Evolutionary conservation across 2,797 vertebrate genomes (phyloP).

Genomic region (Rhynchonycteris naso): DNA sequence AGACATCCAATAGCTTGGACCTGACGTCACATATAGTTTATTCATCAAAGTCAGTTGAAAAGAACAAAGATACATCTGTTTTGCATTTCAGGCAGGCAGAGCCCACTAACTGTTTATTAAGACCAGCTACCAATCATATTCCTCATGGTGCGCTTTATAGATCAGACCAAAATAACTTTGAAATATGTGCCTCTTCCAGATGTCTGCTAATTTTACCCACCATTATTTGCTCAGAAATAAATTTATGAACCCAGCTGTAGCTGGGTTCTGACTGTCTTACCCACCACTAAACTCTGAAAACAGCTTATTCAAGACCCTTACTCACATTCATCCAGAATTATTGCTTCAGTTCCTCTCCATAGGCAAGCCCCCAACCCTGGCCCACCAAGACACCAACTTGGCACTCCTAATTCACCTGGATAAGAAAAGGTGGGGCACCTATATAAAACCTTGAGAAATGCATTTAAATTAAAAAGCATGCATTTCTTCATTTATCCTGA

Average conservation of each 20-base stretch:
- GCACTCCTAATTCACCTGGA: background rate
- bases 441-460: background rate
- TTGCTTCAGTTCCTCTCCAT: background rate
- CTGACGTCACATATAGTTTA: conserved; percentile 91
- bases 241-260: conserved; percentile 79
- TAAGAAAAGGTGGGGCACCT: background rate
- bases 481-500: background rate
- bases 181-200: conserved; percentile 87
- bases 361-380: conserved; percentile 44
- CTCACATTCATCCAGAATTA: conserved; percentile 8
- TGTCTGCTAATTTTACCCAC: conserved; percentile 88
- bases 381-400: background rate
- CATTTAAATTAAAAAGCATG: background rate
- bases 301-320: conserved; percentile 73
- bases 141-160: conserved; percentile 87
- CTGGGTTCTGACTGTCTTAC: conserved; percentile 42
- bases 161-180: conserved; percentile 88
- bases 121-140: conserved; percentile 90
- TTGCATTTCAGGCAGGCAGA: conserved; percentile 89
- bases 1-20: conserved; percentile 89
- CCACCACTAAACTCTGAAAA: conserved; percentile 72
- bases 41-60: conserved; percentile 91
- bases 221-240: conserved; percentile 84
- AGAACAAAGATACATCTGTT: conserved; percentile 92
- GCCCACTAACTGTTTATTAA: conserved; percentile 89